Conservation (phyloP, 2,113 vertebrate genomes). For the Pardalotus punctatus region DNA sequence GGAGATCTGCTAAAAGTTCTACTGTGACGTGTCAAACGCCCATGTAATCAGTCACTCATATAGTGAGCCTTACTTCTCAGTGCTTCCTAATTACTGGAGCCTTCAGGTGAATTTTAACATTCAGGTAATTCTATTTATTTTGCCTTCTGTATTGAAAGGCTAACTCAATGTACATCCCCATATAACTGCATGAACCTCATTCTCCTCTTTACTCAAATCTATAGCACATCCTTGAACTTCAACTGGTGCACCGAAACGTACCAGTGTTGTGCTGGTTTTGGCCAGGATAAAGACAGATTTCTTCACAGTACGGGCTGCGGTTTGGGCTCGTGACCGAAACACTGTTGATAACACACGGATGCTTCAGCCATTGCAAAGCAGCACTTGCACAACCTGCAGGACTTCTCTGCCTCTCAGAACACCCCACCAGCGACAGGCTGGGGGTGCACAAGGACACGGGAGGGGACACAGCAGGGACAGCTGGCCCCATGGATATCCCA, state of each 20-base stretch:
- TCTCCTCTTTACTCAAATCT: background rate
- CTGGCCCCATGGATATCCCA: background rate
- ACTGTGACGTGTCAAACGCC: background rate
- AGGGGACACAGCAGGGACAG: background rate
- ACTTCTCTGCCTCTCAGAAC: no score
- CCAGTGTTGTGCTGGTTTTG: background rate
- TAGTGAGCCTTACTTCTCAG: background rate
- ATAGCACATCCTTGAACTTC: background rate
- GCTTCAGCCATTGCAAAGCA: background rate
- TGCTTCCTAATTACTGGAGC: background rate
- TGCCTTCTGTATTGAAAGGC: background rate
- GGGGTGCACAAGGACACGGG: background rate
- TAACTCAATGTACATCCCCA: background rate
- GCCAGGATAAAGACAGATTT: background rate
- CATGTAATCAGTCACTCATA: background rate
- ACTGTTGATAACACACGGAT: background rate
- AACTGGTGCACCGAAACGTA: background rate
- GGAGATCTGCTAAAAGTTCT: background rate
- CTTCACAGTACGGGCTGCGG: background rate
- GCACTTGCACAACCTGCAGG: background rate
- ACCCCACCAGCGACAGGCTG: accelerated
- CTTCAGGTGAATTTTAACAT: background rate
- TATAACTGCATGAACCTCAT: accelerated
- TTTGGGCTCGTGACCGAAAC: background rate
- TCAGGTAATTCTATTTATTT: background rate